These are phyloP conservation scores for Gorsachius magnificus DNA, from an alignment of 2,797 vertebrate genomes.

Conservation along the genomic window DNA sequence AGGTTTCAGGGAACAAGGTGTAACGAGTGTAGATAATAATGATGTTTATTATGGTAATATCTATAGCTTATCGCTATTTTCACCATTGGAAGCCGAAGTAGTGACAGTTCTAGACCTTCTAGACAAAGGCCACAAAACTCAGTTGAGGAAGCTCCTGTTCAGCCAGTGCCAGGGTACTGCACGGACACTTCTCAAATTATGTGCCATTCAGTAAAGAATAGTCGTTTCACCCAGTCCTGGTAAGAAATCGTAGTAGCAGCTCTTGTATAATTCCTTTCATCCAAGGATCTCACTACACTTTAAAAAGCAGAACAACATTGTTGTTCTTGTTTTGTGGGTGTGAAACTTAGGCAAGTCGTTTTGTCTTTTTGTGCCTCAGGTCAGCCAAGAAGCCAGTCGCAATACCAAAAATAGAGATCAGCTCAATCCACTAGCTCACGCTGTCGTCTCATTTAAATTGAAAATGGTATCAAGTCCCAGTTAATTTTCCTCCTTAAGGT, in stretches of 20 bases:
- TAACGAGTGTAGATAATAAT: neutral
- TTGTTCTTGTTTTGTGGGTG: neutral
- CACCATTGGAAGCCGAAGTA: neutral
- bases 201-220: neutral
- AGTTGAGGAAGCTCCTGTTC: neutral
- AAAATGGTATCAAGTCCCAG: neutral
- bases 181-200: neutral
- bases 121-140: neutral
- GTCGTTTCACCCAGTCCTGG: neutral
- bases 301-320: neutral
- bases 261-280: neutral
- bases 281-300: neutral
- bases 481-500: neutral
- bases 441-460: slow-evolving; percentile 8
- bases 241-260: neutral
- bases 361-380: neutral
- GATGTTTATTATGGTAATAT: neutral
- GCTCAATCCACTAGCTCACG: neutral
- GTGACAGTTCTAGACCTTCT: neutral
- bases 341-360: neutral
- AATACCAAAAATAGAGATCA: slow-evolving; percentile 5
- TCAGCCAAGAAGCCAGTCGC: neutral
- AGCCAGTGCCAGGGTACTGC: neutral
- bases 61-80: neutral
- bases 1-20: neutral